Percentiles rank a stretch among this genome's conserved stretches.
Conservation (phyloP, 2,797 vertebrate genomes). For the Sebastes hopkinsi region DNA sequence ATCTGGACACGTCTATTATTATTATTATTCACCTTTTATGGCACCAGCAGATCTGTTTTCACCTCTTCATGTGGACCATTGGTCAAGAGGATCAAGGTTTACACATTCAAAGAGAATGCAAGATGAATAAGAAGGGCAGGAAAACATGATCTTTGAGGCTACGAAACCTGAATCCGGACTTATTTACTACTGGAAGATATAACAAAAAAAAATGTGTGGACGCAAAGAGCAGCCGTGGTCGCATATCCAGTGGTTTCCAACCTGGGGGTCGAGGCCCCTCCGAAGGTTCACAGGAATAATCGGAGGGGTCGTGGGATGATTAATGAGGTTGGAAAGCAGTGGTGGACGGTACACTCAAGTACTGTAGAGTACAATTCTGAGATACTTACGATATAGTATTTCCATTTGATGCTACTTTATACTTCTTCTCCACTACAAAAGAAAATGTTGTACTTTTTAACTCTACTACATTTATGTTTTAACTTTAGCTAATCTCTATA, state of each 20-base stretch:
- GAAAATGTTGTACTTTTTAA: no score
- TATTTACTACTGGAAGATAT: neutral
- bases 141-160: neutral
- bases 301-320: neutral
- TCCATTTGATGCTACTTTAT: no score
- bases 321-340: neutral
- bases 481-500: no score
- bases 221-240: neutral
- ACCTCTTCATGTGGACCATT: no score
- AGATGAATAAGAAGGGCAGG: neutral
- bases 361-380: no score
- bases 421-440: no score
- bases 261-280: neutral
- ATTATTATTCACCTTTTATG: neutral
- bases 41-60: neutral
- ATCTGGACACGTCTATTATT: neutral
- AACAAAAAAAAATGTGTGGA: neutral
- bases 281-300: neutral
- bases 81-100: neutral
- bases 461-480: no score
- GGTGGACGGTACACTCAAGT: no score
- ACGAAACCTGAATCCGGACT: neutral
- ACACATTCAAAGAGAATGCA: neutral
- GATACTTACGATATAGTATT: no score
- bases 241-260: neutral